Conservation (phyloP, 2,888 invertebrate genomes). For the Ecliptopera silaceata region DNA sequence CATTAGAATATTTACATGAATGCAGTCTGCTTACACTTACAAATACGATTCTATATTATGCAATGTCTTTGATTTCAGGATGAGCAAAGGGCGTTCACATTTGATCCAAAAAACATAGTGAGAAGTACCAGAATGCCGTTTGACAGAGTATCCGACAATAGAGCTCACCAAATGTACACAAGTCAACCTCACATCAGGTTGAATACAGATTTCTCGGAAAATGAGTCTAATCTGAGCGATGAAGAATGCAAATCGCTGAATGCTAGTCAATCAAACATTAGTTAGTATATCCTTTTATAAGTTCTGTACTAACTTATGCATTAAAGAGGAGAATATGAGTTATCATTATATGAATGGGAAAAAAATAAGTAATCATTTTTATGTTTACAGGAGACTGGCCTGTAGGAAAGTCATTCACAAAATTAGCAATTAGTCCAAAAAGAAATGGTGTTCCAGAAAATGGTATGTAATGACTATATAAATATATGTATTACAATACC, state of each 20-base stretch:
- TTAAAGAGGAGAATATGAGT: too few species aligned
- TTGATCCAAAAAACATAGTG: constrained; percentile 62
- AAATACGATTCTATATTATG: constrained; percentile 4
- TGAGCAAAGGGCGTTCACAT: constrained; percentile 61
- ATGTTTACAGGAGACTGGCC: constrained; percentile 56
- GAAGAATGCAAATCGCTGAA: constrained; percentile 71
- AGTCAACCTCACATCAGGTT: constrained; percentile 62
- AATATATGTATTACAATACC: too few species aligned
- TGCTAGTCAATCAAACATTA: constrained; percentile 66
- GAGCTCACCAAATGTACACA: constrained; percentile 51
- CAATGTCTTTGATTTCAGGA: constrained; percentile 47
- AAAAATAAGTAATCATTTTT: neutral
- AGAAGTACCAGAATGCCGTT: constrained; percentile 50
- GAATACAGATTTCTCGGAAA: constrained; percentile 65
- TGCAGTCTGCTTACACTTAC: constrained; percentile 4
- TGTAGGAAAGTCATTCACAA: constrained; percentile 64
- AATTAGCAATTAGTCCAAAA: constrained; percentile 50
- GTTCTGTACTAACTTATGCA: too few species aligned
- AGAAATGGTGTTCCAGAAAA: constrained; percentile 49
- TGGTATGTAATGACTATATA: constrained; percentile 47
- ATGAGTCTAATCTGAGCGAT: constrained; percentile 70
- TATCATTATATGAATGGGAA: too few species aligned
- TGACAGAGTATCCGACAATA: constrained; percentile 45
- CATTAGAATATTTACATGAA: neutral
- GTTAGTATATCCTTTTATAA: constrained; percentile 45